Evolutionary conservation across 2,797 vertebrate species (phyloP).

Genomic region (Pseudochromis fuscus): DNA sequence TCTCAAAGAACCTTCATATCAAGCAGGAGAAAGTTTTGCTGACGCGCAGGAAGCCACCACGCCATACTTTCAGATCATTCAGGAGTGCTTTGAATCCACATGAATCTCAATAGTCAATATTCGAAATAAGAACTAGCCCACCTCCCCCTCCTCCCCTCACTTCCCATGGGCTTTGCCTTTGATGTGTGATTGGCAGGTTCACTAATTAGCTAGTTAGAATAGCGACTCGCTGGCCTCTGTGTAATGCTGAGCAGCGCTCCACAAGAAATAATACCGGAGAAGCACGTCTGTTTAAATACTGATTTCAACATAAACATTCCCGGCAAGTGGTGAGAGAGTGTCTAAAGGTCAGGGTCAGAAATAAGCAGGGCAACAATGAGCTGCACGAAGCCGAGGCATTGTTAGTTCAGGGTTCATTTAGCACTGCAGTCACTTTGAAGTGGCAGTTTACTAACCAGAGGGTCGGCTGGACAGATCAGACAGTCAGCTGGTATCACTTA

Average conservation of each 20-base stretch:
- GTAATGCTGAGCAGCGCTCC: constrained; percentile 12
- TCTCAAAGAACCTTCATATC: constrained; percentile 31
- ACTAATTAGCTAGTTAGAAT: constrained; percentile 51
- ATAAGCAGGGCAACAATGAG: not conserved
- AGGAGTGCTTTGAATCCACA: constrained; percentile 34
- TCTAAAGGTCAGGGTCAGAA: constrained; percentile 9
- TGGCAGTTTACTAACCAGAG: constrained; percentile 1
- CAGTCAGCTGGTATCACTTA: not conserved
- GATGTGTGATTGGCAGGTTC: constrained; percentile 47
- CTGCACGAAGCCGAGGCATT: not conserved
- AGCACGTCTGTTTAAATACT: constrained; percentile 14
- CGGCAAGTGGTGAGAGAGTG: not conserved
- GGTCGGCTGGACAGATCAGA: constrained; percentile 3
- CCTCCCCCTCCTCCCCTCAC: not conserved
- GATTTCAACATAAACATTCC: constrained; percentile 28
- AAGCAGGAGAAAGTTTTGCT: constrained; percentile 46
- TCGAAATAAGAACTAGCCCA: constrained; percentile 26
- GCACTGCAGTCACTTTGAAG: constrained; percentile 9
- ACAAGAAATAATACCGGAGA: constrained; percentile 6
- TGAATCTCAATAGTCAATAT: constrained; percentile 36
- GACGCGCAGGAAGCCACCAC: constrained; percentile 16
- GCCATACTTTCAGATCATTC: constrained; percentile 34
- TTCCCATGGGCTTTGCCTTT: constrained; percentile 35
- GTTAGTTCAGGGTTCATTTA: not conserved
- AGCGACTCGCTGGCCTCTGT: constrained; percentile 10